A percentile compares a stretch with the other conserved stretches of the same genome.
These are phyloP conservation scores for Meriones psammophilus DNA, from an alignment of 2,797 vertebrate genomes.

Conservation along the genomic window DNA sequence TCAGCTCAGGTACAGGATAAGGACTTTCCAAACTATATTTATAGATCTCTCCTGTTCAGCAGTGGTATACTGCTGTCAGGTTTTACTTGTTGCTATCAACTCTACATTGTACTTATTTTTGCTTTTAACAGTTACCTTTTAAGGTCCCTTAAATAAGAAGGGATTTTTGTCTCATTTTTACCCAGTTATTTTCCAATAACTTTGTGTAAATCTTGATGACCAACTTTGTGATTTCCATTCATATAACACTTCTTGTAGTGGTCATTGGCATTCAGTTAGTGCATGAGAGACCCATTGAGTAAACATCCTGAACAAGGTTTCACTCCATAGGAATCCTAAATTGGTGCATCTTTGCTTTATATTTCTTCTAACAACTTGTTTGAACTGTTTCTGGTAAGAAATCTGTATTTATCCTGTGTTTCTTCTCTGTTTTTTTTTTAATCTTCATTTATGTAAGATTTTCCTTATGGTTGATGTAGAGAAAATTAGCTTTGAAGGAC, in stretches of 20 bases:
- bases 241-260: neutral
- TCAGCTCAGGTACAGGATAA: neutral
- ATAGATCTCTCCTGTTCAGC: neutral
- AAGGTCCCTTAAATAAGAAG: neutral
- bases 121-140: conserved; percentile 24
- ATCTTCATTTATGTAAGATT: neutral
- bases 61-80: neutral
- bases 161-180: neutral
- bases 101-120: neutral
- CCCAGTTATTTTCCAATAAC: conserved; percentile 6
- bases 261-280: neutral
- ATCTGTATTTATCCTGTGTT: neutral
- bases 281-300: neutral
- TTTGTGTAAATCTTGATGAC: neutral
- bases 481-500: neutral
- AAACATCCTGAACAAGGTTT: neutral
- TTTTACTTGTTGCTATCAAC: conserved; percentile 22
- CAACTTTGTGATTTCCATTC: neutral
- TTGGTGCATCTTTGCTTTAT: neutral
- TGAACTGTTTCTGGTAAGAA: conserved; percentile 1
- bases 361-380: neutral
- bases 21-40: neutral
- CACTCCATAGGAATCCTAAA: neutral
- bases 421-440: neutral
- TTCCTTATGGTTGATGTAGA: neutral